Percentiles rank a stretch among this genome's conserved stretches.
These are phyloP conservation scores for Pelodiscus sinensis DNA, from an alignment of 2,113 vertebrate genomes.

Conservation along the genomic window DNA sequence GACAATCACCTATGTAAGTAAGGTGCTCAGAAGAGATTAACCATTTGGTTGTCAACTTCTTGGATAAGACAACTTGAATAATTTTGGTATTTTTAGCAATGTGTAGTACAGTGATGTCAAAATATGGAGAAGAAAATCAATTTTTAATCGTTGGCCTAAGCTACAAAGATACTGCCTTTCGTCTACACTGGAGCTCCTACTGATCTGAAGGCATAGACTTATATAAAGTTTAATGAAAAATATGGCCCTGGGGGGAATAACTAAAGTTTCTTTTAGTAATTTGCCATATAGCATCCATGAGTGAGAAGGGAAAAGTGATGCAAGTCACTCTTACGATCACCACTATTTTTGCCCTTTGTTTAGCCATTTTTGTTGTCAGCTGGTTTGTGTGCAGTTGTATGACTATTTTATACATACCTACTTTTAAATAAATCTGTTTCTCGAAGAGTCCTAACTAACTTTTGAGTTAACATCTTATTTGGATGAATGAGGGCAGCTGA, in stretches of 20 bases:
- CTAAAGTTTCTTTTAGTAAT: neutral
- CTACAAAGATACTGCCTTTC: neutral
- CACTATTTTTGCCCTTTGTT: neutral
- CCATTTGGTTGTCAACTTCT: neutral
- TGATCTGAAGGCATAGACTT: neutral
- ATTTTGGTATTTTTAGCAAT: neutral
- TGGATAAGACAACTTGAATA: accelerated
- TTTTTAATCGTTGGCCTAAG: neutral
- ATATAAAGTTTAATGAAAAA: neutral
- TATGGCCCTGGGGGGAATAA: neutral
- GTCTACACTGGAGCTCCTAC: neutral
- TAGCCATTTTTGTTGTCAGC: neutral
- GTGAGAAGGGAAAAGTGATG: neutral
- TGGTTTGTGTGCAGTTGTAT: neutral
- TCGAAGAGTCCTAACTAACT: neutral
- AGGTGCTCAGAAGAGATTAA: neutral
- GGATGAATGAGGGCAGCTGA: neutral
- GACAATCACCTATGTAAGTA: neutral
- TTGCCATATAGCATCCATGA: neutral
- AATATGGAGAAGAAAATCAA: neutral
- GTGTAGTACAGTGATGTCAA: neutral
- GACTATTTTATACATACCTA: neutral
- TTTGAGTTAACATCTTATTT: neutral
- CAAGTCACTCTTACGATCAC: neutral
- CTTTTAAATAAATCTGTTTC: neutral